These are phyloP conservation scores for Callocephalon fimbriatum DNA, from an alignment of 2,113 vertebrate genomes.

Conservation along the genomic window DNA sequence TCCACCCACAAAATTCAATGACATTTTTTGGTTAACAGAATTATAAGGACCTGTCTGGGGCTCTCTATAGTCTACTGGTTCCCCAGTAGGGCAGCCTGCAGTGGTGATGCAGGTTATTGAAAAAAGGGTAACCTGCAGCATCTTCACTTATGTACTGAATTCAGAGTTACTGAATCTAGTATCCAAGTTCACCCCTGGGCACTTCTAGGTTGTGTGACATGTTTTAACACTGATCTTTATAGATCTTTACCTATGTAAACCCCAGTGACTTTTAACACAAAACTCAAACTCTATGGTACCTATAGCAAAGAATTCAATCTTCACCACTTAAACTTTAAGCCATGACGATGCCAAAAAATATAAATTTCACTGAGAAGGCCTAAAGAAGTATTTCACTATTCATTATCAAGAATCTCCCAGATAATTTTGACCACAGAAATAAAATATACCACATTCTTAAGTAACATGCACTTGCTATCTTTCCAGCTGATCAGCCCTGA, in stretches of 20 bases:
- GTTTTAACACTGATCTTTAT: not conserved
- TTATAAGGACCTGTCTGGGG: accelerated
- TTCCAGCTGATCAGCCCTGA: not conserved
- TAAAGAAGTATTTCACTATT: not conserved
- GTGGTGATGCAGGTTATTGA: not conserved
- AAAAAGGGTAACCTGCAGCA: not conserved
- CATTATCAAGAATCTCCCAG: not conserved
- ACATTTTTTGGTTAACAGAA: not conserved
- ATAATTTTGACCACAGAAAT: not conserved
- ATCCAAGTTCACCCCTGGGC: not conserved
- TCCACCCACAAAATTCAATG: not conserved
- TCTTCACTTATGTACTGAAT: not conserved
- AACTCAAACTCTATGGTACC: accelerated
- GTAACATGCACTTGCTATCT: accelerated
- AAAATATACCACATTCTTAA: accelerated
- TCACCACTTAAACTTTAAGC: not conserved
- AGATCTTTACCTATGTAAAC: not conserved
- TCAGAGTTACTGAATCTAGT: not conserved
- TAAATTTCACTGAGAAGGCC: not conserved
- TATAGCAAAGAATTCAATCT: not conserved
- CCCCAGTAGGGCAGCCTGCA: not conserved
- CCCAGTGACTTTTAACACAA: not conserved
- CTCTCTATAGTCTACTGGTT: not conserved
- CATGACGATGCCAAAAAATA: accelerated
- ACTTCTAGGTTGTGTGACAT: not conserved